Evolutionary conservation across 2,888 invertebrate species (phyloP).

Genomic region (Oligia strigilis): DNA sequence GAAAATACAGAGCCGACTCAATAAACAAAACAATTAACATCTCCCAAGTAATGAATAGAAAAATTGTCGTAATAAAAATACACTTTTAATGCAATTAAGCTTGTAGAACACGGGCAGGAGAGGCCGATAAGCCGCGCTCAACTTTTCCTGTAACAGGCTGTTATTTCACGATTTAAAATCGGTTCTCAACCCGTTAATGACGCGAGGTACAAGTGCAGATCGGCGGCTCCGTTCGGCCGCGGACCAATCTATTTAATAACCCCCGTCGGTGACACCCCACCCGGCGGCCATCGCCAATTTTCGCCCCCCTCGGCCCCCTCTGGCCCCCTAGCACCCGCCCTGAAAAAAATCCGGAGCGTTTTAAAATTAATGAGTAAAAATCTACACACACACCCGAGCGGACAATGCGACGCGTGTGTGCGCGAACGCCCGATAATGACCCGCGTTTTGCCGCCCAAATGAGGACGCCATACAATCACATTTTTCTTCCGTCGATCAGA

Average conservation of each 20-base stretch:
- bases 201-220: constrained; percentile 91
- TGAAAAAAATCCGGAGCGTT: constrained; percentile 91
- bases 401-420: constrained; percentile 84
- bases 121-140: constrained; percentile 88
- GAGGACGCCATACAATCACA: constrained; percentile 68
- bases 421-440: constrained; percentile 85
- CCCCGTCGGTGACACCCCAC: constrained; percentile 90
- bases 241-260: constrained; percentile 91
- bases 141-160: constrained; percentile 90
- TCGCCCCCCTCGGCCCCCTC: constrained; percentile 82
- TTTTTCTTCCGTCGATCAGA: constrained; percentile 59
- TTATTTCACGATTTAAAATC: constrained; percentile 90
- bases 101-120: constrained; percentile 83
- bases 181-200: constrained; percentile 91
- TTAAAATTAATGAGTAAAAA: constrained; percentile 92
- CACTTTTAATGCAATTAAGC: constrained; percentile 87
- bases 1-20: constrained; percentile 44
- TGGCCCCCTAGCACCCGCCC: constrained; percentile 89
- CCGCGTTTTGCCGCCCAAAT: constrained; percentile 78
- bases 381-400: constrained; percentile 89
- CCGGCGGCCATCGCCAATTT: constrained; percentile 91
- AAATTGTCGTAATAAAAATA: constrained; percentile 78
- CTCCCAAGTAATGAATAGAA: constrained; percentile 72
- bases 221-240: constrained; percentile 91
- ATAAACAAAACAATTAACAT: constrained; percentile 60